These are phyloP conservation scores for Acholoe squamosa DNA, from an alignment of 2,888 invertebrate species.

Conservation along the genomic window DNA sequence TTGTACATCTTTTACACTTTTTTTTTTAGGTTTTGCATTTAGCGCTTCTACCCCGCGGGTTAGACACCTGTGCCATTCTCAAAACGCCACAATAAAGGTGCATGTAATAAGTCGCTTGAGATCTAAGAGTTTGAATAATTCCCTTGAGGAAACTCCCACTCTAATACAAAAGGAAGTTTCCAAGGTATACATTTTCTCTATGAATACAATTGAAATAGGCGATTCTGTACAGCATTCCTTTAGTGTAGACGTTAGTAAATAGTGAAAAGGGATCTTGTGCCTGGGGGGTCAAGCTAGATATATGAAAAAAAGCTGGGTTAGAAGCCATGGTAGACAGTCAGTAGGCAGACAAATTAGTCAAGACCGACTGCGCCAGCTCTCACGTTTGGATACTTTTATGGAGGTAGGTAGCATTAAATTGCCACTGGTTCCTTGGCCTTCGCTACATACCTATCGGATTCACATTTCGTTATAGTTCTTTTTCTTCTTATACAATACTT, in stretches of 20 bases:
- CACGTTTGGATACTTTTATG: conserved; percentile 55
- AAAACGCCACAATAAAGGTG: background rate
- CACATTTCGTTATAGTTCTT: conserved; percentile 22
- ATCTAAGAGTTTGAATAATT: background rate
- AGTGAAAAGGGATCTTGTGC: background rate
- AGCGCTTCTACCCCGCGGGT: background rate
- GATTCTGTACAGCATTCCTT: background rate
- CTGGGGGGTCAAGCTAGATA: background rate
- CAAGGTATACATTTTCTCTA: background rate
- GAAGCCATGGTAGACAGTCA: conserved; percentile 51
- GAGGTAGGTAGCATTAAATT: background rate
- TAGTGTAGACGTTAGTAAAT: background rate
- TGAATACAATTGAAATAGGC: background rate
- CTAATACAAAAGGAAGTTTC: background rate
- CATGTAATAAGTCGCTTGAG: background rate
- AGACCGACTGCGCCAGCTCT: conserved; percentile 51
- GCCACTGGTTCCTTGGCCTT: conserved; percentile 31
- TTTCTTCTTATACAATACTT: background rate
- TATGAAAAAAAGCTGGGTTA: background rate
- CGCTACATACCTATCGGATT: conserved; percentile 3
- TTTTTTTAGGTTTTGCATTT: background rate
- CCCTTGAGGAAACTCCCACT: background rate
- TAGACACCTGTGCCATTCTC: background rate
- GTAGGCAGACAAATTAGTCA: conserved; percentile 26
- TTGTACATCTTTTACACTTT: background rate